Evolutionary conservation across 1,140 invertebrate genomes (phyloP), one percentile per base, ranked within the genome.

Genomic region (Calephelis nemesis): DNA sequence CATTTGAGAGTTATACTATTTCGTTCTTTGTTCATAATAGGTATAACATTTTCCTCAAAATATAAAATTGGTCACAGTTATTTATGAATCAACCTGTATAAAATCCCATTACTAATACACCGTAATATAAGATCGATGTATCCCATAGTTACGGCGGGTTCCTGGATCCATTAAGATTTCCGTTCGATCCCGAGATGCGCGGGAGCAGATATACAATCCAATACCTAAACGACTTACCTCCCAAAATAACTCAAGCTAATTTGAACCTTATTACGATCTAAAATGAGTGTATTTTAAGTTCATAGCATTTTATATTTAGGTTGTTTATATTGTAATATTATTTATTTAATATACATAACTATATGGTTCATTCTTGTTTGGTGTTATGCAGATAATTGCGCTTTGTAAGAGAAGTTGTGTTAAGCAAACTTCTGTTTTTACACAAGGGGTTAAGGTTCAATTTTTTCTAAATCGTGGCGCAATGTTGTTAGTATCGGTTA

Each of bases 111-210:
- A 74, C 70, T 74, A 83, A 72, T 65, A 72, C 82, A 85, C 81
- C 67, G 75, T 68, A 76, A 80, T 78, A 82, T 81, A 69, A 77
- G 83, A 88, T 87, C 86, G 82, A 85, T 86, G 81, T 78, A 81
- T 82, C 81, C 76, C 83, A 84, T 90, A 83, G 85, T 91, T 89
- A 89, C 81, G 82, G 80, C 78, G 77, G 83, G 82, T 83, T 87
- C 83, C 85, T 83, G 84, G 85, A 85, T 78, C 85, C 83, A 91
- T 91, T 89, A 91, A 88, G 87, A 88, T 91, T 89, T 91, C 87
- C 88, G 88, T 76, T 79, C 82, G 81, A 71, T 75, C 74, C 77
- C 80, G 79, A 84, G 82, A 85, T 88, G 85, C 87, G 83, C 86
- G 78, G 85, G 85, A 85, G 87, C 85, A 85, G 70, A 64, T 77